Conservation (phyloP, 2,888 invertebrate genomes). For the Thereva nobilitata region DNA sequence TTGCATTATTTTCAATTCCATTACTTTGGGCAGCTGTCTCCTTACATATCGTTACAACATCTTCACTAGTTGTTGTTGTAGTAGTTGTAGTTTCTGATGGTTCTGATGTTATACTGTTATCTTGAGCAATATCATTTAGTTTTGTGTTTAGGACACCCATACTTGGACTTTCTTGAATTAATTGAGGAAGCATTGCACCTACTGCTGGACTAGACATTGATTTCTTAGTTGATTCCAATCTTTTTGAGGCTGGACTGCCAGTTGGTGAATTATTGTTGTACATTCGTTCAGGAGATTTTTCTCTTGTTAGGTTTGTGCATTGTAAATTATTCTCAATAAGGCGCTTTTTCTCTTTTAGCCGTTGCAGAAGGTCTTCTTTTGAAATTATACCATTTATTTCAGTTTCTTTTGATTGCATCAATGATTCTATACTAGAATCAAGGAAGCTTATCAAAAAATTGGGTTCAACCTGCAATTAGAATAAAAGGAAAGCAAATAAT, state of each 20-base stretch:
- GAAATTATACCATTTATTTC: conserved; percentile 58
- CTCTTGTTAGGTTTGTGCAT: conserved; percentile 36
- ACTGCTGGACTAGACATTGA: conserved; percentile 58
- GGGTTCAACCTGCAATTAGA: conserved; percentile 65
- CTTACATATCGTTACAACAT: conserved; percentile 57
- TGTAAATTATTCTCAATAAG: conserved; percentile 50
- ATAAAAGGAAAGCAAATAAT: conserved; percentile 12
- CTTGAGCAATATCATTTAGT: conserved; percentile 53
- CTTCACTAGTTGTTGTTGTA: conserved; percentile 54
- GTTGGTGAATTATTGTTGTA: conserved; percentile 26
- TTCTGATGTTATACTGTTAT: conserved; percentile 57
- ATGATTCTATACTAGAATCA: conserved; percentile 68
- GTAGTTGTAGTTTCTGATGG: conserved; percentile 57
- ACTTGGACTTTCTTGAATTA: conserved; percentile 56
- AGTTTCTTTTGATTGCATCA: conserved; percentile 58
- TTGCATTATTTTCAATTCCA: conserved; percentile 7
- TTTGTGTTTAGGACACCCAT: conserved; percentile 51
- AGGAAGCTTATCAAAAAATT: conserved; percentile 73
- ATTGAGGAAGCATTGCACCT: conserved; percentile 48
- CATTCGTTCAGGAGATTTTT: conserved; percentile 23
- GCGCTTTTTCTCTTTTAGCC: conserved; percentile 67
- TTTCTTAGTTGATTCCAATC: conserved; percentile 55
- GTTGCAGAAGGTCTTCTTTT: conserved; percentile 65
- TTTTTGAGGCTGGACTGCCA: conserved; percentile 50
- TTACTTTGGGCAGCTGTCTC: conserved; percentile 49